Percentiles rank a stretch among this genome's conserved stretches.
Conservation (phyloP, 2,888 invertebrate species). For the Ectobius pallidus region DNA sequence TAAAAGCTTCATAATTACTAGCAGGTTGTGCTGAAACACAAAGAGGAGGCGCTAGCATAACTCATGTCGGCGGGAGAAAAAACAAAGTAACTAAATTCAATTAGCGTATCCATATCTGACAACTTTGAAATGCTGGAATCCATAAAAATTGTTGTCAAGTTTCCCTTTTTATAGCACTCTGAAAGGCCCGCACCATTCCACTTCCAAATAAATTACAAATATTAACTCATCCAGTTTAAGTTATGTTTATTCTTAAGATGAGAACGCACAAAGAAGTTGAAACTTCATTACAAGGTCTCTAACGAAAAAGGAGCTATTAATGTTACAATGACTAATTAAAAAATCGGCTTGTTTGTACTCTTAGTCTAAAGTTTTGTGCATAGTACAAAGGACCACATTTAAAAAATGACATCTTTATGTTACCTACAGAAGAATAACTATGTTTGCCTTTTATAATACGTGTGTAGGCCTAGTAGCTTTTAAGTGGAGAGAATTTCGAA, state of each 20-base stretch:
- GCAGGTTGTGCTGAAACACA: background rate
- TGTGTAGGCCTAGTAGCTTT: too few relatives aligned
- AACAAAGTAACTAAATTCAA: slow-evolving; percentile 23
- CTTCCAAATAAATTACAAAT: slow-evolving; percentile 4
- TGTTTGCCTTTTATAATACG: too few relatives aligned
- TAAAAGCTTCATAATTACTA: too few relatives aligned
- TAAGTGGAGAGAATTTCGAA: too few relatives aligned
- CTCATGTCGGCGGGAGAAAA: background rate
- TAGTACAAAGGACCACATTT: background rate
- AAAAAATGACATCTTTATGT: background rate
- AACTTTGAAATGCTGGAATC: slow-evolving; percentile 18
- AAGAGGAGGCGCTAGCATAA: background rate
- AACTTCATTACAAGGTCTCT: background rate
- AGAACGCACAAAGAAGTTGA: background rate
- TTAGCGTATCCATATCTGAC: slow-evolving; percentile 7
- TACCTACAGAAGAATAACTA: too few relatives aligned
- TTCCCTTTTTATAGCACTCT: background rate
- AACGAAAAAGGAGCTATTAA: background rate
- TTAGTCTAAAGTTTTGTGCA: background rate
- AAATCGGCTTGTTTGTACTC: background rate
- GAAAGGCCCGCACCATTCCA: background rate
- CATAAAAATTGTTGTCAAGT: slow-evolving; percentile 14
- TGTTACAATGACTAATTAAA: background rate
- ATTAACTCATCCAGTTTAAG: background rate
- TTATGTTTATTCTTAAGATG: background rate